Evolutionary conservation across 2,888 invertebrate species (phyloP).

Genomic region (Ornithoptera alexandrae): DNA sequence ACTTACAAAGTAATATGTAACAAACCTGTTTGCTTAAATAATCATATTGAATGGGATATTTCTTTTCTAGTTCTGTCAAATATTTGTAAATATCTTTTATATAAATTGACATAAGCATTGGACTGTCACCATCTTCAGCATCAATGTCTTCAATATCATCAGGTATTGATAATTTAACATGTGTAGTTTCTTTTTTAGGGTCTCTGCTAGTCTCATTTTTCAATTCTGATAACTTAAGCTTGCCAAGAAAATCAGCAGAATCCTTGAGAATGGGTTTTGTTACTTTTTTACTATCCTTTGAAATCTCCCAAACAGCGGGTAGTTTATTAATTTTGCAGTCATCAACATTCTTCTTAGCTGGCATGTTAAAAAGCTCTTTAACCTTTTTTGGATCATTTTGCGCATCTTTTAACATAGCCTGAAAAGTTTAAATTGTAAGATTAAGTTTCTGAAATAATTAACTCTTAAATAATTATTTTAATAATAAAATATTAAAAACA

Average conservation of each 20-base stretch:
- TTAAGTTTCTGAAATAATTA: too few relatives aligned
- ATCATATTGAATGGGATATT: conserved; percentile 82
- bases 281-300: conserved; percentile 44
- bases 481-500: too few relatives aligned
- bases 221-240: conserved; percentile 52
- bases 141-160: conserved; percentile 86
- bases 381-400: conserved; percentile 50
- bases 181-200: conserved; percentile 33
- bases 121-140: conserved; percentile 85
- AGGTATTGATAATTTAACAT: conserved; percentile 44
- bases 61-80: conserved; percentile 86
- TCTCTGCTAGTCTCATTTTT: conserved; percentile 33
- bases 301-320: conserved; percentile 49
- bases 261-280: conserved; percentile 59
- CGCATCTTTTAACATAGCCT: conserved; percentile 59
- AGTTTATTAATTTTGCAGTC: conserved; percentile 52
- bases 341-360: conserved; percentile 49
- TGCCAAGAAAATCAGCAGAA: conserved; percentile 60
- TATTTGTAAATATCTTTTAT: conserved; percentile 94
- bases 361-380: conserved; percentile 52
- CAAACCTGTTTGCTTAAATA: conserved; percentile 83
- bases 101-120: conserved; percentile 90
- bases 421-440: conserved; percentile 26
- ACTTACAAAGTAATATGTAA: background rate
- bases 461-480: too few relatives aligned